These are phyloP conservation scores for Drosophila neutralis DNA, from an alignment of 2,888 invertebrate species.

Conservation along the genomic window DNA sequence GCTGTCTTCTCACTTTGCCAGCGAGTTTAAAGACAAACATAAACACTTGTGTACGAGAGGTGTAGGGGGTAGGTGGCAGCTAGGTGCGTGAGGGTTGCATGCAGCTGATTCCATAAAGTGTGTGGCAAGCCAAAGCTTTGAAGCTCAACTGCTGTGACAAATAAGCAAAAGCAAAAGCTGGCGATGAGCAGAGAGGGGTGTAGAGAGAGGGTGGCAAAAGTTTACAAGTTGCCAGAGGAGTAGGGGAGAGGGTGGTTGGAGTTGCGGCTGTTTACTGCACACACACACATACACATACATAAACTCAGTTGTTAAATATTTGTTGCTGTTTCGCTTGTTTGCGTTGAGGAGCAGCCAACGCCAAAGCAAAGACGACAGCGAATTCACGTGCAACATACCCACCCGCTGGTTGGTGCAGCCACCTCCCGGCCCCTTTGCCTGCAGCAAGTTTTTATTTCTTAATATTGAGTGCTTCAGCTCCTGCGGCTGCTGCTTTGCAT, in stretches of 20 bases:
- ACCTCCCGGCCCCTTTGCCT: slow-evolving; percentile 31
- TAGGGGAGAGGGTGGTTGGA: background rate
- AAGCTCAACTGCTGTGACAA: slow-evolving; percentile 71
- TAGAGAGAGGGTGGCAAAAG: slow-evolving; percentile 33
- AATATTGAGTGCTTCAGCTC: slow-evolving; percentile 66
- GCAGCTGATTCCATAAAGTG: slow-evolving; percentile 78
- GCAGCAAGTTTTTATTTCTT: slow-evolving; percentile 75
- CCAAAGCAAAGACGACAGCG: slow-evolving; percentile 34
- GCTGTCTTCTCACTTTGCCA: slow-evolving; percentile 50
- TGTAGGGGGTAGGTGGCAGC: background rate
- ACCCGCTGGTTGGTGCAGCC: slow-evolving; percentile 2
- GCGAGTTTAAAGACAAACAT: slow-evolving; percentile 77
- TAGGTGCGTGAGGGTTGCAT: slow-evolving; percentile 12
- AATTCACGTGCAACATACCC: slow-evolving; percentile 14
- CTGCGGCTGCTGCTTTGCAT: slow-evolving; percentile 6
- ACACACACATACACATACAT: slow-evolving; percentile 27
- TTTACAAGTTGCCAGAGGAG: slow-evolving; percentile 61
- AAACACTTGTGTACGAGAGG: slow-evolving; percentile 64
- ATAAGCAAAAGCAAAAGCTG: slow-evolving; percentile 54
- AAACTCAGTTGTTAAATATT: slow-evolving; percentile 66
- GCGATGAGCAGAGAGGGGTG: background rate
- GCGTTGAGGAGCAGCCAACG: slow-evolving; percentile 73
- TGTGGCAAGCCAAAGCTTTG: slow-evolving; percentile 77
- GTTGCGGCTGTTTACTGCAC: slow-evolving; percentile 44
- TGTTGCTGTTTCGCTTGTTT: slow-evolving; percentile 72